Evolutionary conservation across 2,888 invertebrate species (phyloP), one percentile per base, ranked within the genome.

Genomic region (Latrodectus elegans): DNA sequence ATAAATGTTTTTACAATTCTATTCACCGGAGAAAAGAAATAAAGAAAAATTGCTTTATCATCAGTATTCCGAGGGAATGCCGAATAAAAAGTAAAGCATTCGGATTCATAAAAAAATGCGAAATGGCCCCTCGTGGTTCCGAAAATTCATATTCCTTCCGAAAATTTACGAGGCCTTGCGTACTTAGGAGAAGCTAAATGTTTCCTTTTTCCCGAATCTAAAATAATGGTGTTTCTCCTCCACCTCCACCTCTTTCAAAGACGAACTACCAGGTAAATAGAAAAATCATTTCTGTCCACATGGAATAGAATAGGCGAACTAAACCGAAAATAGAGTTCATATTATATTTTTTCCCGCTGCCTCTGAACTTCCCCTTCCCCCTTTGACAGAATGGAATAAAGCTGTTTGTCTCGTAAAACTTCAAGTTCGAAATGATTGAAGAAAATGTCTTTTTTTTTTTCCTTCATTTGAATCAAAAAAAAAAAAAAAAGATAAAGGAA

Each of bases 281-380:
- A 80, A 80, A 80, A 80, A 80, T 80, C 73, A 80, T 80, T 80
- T 73, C 64, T 72, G 80, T 72, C 65, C 70, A 53, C 71, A 60
- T 15, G 65, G 51, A 80, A 80, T 73, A 73, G 70, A 80, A 60
- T 10, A 60, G 60, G n/a, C 12, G 60, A 60, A n/a, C 60, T 60
- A 60, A 60, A 60, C 60, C 60, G 60, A 60, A 60, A 60, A 60
- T 15, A 15, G 60, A 60, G 60, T 12, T 38, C 4, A 38, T 38
- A 38, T 60, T 60, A 10, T 60, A 6, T 60, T 60, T 60, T 12
- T 60, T 60, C 60, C 60, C 6, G 8, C 10, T 60, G 0, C 60
- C 10, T 60, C 10, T 60, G 60, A 60, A 60, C 10, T 60, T 60
- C n/a, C n/a, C 15, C 15, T 6, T 55, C 15, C 9, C n/a, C 14